Evolutionary conservation across 2,797 vertebrate genomes (phyloP).

Genomic region (Parauchenoglanis punctatus): DNA sequence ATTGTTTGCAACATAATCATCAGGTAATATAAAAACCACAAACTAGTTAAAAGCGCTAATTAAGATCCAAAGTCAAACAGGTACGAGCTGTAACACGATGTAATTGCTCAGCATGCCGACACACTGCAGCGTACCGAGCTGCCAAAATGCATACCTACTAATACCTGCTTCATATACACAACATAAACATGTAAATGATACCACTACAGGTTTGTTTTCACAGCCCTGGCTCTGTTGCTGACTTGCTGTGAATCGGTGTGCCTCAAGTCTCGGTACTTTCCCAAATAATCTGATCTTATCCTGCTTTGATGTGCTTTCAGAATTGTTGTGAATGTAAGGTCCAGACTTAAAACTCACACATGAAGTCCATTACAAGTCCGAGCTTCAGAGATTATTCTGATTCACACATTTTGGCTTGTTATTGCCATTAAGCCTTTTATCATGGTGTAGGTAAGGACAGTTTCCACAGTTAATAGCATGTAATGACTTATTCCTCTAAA

Average conservation of each 20-base stretch:
- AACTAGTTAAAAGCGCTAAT: background rate
- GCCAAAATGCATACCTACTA: background rate
- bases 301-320: background rate
- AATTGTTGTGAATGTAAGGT: background rate
- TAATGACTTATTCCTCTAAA: background rate
- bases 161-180: background rate
- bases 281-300: slow-evolving; percentile 14
- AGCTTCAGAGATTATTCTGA: background rate
- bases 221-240: background rate
- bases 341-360: background rate
- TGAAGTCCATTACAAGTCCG: background rate
- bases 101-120: background rate
- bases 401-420: background rate
- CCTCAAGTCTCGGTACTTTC: background rate
- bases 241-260: background rate
- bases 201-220: slow-evolving; percentile 6
- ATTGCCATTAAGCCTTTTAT: background rate
- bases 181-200: slow-evolving; percentile 6
- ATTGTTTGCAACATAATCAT: slow-evolving; percentile 14
- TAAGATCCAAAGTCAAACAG: background rate
- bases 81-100: background rate
- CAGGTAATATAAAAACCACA: slow-evolving; percentile 1
- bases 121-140: background rate
- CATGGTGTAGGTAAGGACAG: background rate
- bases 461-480: background rate